Evolutionary conservation across 2,797 vertebrate species (phyloP).

Genomic region (Artibeus jamaicensis): DNA sequence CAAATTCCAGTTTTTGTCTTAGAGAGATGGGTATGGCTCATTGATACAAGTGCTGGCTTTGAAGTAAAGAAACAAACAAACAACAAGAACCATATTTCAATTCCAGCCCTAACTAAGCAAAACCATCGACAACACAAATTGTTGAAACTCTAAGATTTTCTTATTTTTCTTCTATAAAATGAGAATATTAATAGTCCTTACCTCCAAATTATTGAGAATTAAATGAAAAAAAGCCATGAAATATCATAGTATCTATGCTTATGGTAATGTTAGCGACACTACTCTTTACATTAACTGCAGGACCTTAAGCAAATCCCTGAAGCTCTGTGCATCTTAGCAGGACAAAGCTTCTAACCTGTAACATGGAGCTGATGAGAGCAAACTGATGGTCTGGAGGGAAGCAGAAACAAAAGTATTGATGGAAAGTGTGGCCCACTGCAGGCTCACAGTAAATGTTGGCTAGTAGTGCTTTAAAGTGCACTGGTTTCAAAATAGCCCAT

Average conservation of each 20-base stretch:
- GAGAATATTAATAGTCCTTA: neutral
- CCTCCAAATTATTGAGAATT: neutral
- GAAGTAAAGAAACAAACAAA: neutral
- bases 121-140: neutral
- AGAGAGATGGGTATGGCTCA: neutral
- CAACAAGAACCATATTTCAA: neutral
- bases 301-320: neutral
- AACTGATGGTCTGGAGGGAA: neutral
- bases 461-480: neutral
- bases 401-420: neutral
- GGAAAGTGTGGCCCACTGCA: neutral
- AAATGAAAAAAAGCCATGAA: neutral
- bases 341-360: neutral
- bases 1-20: neutral
- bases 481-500: neutral
- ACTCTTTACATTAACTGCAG: neutral
- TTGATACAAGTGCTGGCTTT: neutral
- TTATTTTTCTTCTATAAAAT: slow-evolving; percentile 8
- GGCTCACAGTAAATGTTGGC: neutral
- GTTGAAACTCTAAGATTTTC: neutral
- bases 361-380: neutral
- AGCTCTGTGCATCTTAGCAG: neutral
- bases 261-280: neutral
- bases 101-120: neutral
- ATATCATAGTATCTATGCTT: neutral